Evolutionary conservation across 2,797 vertebrate genomes (phyloP), one percentile per base, ranked within the genome.

Genomic region (Loriculus beryllinus): DNA sequence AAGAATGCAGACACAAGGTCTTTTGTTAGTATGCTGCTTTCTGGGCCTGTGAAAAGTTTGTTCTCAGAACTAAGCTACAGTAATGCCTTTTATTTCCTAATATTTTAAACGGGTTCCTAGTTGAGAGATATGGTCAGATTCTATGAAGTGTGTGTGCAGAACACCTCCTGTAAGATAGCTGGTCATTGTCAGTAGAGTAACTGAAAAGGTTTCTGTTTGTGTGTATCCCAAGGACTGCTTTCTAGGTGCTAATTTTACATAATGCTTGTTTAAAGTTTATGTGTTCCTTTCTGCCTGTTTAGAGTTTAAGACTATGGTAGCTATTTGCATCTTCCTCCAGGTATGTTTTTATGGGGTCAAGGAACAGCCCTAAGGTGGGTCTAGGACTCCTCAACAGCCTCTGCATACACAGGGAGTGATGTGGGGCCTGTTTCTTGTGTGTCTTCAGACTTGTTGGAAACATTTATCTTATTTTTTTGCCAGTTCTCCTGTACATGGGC

Each of bases 391-490:
- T 59, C 17, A 1, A 20, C 42, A 83, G 25, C 31, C 22, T 31
- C 54, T 65, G 10, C 10, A 3, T 6, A 1, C 0, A 0, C 17
- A 19, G 52, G 2, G 49, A 52, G 23, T 26, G n/a, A 6, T 0
- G 0, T 35, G 39, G 7, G 45, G 7, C 14, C 35, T 70, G 12
- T 40, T 88, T 48, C 56, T 74, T 65, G 3, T 47, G 23, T 4
- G 3, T 43, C 59, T 23, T 69, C 49, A 60, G 31, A 23, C 13
- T 16, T 71, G 43, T 21, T 54, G 45, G 45, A 60, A 87, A 49
- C 7, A 15, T 8, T n/a, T 43, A 5, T 62, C 12, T 29, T 37
- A 3, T 28, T 31, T 14, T 78, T 6, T 74, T 42, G 3, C 21
- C 7, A 42, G 7, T 84, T 82, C 20, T 77, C 49, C 15, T 85